A percentile compares a stretch with the other conserved stretches of the same genome.
These are phyloP conservation scores for Exephanes ischioxanthus DNA, from an alignment of 2,888 invertebrate genomes.

Conservation along the genomic window DNA sequence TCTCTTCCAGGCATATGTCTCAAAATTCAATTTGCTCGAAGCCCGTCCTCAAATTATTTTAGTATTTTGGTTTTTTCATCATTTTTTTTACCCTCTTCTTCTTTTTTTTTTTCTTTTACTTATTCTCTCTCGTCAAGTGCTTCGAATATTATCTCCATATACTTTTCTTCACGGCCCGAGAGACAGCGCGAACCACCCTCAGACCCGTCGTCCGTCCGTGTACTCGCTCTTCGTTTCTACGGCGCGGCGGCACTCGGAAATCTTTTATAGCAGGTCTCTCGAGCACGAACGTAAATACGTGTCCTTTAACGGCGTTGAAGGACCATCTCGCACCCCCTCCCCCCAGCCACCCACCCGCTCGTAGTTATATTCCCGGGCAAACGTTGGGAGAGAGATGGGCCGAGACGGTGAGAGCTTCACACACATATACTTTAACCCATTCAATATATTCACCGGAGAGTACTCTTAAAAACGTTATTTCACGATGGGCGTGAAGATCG, in stretches of 20 bases:
- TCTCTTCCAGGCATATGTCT: not conserved
- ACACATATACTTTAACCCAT: slow-evolving; percentile 63
- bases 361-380: slow-evolving; percentile 55
- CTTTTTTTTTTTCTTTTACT: not conserved
- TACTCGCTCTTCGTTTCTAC: slow-evolving; percentile 51
- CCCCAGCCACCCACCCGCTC: not conserved
- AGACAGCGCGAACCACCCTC: slow-evolving; percentile 35
- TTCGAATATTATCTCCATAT: slow-evolving; percentile 23
- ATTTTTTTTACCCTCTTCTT: not conserved
- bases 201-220: slow-evolving; percentile 38
- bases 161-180: slow-evolving; percentile 18
- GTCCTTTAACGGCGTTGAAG: slow-evolving; percentile 67
- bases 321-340: slow-evolving; percentile 48
- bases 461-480: slow-evolving; percentile 52
- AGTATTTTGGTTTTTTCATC: slow-evolving; percentile 22
- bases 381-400: slow-evolving; percentile 38
- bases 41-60: slow-evolving; percentile 16
- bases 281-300: slow-evolving; percentile 70
- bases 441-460: slow-evolving; percentile 65
- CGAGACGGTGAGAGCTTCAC: slow-evolving; percentile 55
- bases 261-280: slow-evolving; percentile 68
- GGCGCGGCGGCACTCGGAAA: slow-evolving; percentile 60
- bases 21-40: slow-evolving; percentile 28
- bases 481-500: slow-evolving; percentile 17
- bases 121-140: slow-evolving; percentile 19